Evolutionary conservation across 2,113 vertebrate genomes (phyloP).

Genomic region (Hippocampus barbouri): DNA sequence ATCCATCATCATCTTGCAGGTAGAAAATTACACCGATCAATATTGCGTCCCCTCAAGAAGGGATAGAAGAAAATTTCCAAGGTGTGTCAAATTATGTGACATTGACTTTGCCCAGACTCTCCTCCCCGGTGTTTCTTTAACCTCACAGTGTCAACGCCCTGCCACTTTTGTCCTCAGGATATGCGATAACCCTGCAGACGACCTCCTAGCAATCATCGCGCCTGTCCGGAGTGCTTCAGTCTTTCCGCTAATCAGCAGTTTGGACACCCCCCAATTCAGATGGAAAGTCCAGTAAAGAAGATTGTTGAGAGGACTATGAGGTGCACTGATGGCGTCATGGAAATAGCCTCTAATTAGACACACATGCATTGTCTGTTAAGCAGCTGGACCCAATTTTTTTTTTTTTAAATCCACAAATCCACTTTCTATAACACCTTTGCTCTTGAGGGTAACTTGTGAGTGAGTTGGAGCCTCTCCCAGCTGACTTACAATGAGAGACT

Average conservation of each 20-base stretch:
- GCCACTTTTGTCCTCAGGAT: constrained; percentile 11
- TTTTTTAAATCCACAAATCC: no score
- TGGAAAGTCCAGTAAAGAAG: constrained; percentile 5
- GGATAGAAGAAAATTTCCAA: neutral
- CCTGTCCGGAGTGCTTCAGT: neutral
- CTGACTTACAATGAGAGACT: no score
- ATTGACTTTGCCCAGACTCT: neutral
- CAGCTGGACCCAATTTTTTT: no score
- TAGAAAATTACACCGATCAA: neutral
- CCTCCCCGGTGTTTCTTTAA: constrained; percentile 8
- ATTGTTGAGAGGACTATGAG: neutral
- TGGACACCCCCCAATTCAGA: constrained; percentile 1
- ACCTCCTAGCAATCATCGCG: constrained; percentile 12
- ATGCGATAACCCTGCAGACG: neutral
- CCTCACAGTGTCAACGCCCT: constrained; percentile 2
- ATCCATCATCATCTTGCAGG: neutral
- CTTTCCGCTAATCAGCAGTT: constrained; percentile 2
- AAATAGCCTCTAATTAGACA: no score
- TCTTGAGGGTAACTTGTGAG: no score
- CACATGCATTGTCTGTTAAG: no score
- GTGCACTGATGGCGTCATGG: neutral
- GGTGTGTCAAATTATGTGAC: neutral
- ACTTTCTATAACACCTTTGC: no score
- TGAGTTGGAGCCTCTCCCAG: no score
- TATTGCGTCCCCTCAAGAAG: neutral